Evolutionary conservation across 2,888 invertebrate species (phyloP).

Genomic region (Anthrax anthrax): DNA sequence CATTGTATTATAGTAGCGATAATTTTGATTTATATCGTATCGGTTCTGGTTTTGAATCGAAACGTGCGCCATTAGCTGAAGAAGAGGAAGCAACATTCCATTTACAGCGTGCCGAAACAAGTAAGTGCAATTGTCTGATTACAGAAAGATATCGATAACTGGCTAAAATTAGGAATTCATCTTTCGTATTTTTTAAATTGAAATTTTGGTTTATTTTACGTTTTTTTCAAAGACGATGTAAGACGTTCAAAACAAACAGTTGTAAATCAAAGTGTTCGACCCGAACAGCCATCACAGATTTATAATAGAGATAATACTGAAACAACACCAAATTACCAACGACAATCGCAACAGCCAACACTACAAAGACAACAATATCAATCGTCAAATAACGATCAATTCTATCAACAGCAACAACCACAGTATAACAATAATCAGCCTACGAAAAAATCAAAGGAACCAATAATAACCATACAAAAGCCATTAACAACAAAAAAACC

Average conservation of each 20-base stretch:
- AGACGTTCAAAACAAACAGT: slow-evolving; percentile 9
- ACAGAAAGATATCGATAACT: no score
- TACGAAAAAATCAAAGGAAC: background rate
- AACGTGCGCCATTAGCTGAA: slow-evolving; percentile 41
- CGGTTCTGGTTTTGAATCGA: slow-evolving; percentile 59
- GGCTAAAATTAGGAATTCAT: no score
- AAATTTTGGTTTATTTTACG: no score
- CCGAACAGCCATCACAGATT: background rate
- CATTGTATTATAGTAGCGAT: slow-evolving; percentile 65
- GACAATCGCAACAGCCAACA: background rate
- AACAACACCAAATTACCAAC: background rate
- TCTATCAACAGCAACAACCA: no score
- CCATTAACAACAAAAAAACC: slow-evolving; percentile 3
- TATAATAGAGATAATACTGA: background rate
- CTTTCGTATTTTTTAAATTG: no score
- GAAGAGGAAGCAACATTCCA: slow-evolving; percentile 61
- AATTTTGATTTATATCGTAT: slow-evolving; percentile 74
- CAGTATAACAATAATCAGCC: no score
- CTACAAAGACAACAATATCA: background rate
- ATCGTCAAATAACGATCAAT: background rate
- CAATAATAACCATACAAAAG: background rate
- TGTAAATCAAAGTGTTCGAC: slow-evolving; percentile 7
- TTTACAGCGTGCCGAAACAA: slow-evolving; percentile 55
- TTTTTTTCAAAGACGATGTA: background rate
- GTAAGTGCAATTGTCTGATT: slow-evolving; percentile 28